phyloP scores from a whole-genome alignment of 2,888 invertebrate genomes.

The Macrophya alboannulata region DNA sequence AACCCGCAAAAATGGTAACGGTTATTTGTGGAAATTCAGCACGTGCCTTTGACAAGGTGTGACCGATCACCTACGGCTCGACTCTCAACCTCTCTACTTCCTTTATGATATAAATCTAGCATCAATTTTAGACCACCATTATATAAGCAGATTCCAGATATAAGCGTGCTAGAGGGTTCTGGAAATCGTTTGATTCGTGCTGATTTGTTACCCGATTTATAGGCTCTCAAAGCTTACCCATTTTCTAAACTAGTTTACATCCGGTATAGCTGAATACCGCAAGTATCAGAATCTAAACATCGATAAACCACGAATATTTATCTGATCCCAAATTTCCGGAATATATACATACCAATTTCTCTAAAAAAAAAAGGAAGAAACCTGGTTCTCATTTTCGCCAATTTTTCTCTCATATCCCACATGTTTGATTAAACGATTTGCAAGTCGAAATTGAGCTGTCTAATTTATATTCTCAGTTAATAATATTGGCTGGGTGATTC shows the following conservation, averaged over 20 bases:
- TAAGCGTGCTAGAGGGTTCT: not conserved
- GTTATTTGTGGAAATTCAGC: conserved; percentile 49
- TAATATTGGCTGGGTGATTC: not conserved
- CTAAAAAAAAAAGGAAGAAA: not conserved
- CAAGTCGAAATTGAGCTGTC: not conserved
- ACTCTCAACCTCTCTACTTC: not conserved
- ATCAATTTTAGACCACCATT: conserved; percentile 25
- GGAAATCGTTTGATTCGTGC: conserved; percentile 28
- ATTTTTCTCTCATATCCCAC: not conserved
- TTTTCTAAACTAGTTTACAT: not conserved
- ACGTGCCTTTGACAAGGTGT: conserved; percentile 48
- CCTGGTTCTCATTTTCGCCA: too few relatives aligned
- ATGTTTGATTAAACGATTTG: not conserved
- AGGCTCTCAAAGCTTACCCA: not conserved
- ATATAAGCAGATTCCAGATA: not conserved
- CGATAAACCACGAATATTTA: conserved; percentile 1
- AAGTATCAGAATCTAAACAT: conserved; percentile 22
- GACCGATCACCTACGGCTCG: conserved; percentile 45
- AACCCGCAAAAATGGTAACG: conserved; percentile 28
- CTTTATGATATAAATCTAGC: conserved; percentile 17
- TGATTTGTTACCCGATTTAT: conserved; percentile 25
- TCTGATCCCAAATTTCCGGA: not conserved
- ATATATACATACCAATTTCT: not conserved
- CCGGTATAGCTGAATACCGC: not conserved
- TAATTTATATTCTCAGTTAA: not conserved